These are phyloP conservation scores for Rapana venosa DNA, from an alignment of 2,888 invertebrate species.

Conservation along the genomic window DNA sequence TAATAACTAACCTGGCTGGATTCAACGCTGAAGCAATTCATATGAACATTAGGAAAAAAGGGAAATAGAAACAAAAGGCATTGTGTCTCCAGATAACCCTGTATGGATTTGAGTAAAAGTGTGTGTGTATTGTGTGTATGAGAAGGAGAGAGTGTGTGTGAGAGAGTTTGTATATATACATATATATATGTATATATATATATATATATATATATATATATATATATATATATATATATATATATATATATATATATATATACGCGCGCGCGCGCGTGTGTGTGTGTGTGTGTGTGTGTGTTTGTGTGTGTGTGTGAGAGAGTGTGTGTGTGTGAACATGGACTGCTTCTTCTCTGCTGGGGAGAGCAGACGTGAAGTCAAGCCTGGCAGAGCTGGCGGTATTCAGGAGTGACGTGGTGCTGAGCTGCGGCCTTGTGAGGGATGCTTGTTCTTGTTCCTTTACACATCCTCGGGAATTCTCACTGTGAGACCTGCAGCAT, in stretches of 20 bases:
- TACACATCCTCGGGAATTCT: too few species aligned
- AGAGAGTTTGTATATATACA: not conserved
- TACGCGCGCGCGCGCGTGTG: not conserved
- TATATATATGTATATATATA: not conserved
- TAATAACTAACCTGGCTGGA: not conserved
- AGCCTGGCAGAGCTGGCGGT: too few species aligned
- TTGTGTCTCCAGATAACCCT: too few species aligned
- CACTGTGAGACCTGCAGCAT: too few species aligned
- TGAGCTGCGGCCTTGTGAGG: too few species aligned
- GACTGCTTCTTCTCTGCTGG: too few species aligned
- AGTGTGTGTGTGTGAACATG: not conserved
- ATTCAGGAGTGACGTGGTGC: too few species aligned
- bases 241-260: not conserved
- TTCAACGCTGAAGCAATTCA: too few species aligned
- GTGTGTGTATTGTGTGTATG: slow-evolving; percentile 10
- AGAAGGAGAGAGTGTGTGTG: not conserved
- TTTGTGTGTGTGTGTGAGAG: not conserved
- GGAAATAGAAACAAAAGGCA: too few species aligned
- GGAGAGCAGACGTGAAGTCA: too few species aligned
- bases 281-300: slow-evolving; percentile 7
- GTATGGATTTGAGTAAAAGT: not conserved
- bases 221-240: not conserved
- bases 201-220: not conserved
- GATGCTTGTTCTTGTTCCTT: too few species aligned
- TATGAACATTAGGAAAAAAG: too few species aligned